Percentiles rank a stretch among this genome's conserved stretches.
Evolutionary conservation across 2,797 vertebrate species (phyloP).

Genomic region (Poeciliopsis presidionis): DNA sequence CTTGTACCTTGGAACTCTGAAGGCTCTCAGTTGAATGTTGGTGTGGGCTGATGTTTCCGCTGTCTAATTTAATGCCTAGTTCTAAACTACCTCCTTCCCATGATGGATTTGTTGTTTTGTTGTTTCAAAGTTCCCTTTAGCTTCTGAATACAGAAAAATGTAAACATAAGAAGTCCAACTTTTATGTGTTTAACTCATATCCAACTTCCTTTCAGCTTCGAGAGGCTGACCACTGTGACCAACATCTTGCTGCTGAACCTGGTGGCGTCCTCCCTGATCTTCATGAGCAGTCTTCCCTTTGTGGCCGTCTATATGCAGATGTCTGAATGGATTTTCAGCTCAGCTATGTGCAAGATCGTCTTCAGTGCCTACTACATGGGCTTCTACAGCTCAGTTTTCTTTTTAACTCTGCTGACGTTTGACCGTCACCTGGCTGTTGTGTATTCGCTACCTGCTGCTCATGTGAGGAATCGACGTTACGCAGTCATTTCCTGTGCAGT

Average conservation of each 20-base stretch:
- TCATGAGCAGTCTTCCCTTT: conserved; percentile 80
- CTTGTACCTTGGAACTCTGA: neutral
- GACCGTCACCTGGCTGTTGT: conserved; percentile 83
- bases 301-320: conserved; percentile 66
- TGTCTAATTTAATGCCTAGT: neutral
- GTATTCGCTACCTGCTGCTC: conserved; percentile 63
- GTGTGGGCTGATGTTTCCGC: neutral
- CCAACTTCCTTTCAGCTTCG: conserved; percentile 64
- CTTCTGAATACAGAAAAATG: neutral
- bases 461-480: conserved; percentile 64
- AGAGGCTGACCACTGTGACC: conserved; percentile 80
- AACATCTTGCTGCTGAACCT: conserved; percentile 84
- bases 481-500: conserved; percentile 59
- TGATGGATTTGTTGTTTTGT: neutral
- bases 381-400: conserved; percentile 83
- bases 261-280: conserved; percentile 78
- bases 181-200: neutral
- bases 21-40: neutral
- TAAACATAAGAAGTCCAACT: neutral
- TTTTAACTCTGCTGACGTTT: conserved; percentile 82
- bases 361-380: conserved; percentile 73
- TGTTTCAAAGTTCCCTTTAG: neutral
- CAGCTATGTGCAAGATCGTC: conserved; percentile 73
- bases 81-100: neutral
- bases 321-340: conserved; percentile 76